These are phyloP conservation scores for Antitype chi DNA, from an alignment of 2,888 invertebrate genomes.

Conservation along the genomic window DNA sequence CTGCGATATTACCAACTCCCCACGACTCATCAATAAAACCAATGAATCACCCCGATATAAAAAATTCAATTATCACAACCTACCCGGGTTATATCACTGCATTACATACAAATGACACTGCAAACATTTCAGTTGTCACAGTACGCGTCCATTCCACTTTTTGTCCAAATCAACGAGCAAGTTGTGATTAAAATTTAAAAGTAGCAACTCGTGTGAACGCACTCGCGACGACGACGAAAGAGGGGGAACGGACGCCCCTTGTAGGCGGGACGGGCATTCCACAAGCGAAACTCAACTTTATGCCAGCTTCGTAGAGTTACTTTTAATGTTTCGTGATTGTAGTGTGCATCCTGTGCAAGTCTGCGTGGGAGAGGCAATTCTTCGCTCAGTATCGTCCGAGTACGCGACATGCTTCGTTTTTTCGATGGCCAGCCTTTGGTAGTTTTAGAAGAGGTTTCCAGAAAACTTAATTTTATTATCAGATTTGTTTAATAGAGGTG, in stretches of 20 bases:
- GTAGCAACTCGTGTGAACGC: constrained; percentile 86
- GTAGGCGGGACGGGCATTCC: constrained; percentile 83
- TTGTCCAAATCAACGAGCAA: constrained; percentile 85
- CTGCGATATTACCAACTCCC: constrained; percentile 21
- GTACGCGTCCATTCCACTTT: constrained; percentile 80
- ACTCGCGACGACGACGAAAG: constrained; percentile 80
- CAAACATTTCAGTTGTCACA: constrained; percentile 78
- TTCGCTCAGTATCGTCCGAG: constrained; percentile 86
- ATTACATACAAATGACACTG: constrained; percentile 64
- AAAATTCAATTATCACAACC: constrained; percentile 63
- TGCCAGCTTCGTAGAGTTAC: constrained; percentile 50
- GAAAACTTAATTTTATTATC: constrained; percentile 20
- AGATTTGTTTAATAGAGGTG: not conserved
- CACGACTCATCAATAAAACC: constrained; percentile 44
- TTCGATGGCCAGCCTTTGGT: constrained; percentile 72
- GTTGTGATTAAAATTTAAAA: constrained; percentile 90
- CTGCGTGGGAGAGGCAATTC: constrained; percentile 82
- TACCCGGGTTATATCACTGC: constrained; percentile 62
- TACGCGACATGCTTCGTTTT: constrained; percentile 80
- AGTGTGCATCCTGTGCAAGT: constrained; percentile 85
- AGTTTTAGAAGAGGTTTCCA: constrained; percentile 36
- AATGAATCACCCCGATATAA: constrained; percentile 63
- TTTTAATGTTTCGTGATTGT: constrained; percentile 36
- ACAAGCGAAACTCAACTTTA: constrained; percentile 72
- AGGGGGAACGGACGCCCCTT: constrained; percentile 88